phyloP scores from a whole-genome alignment of 2,113 vertebrate species.

The Zosterops borbonicus region DNA sequence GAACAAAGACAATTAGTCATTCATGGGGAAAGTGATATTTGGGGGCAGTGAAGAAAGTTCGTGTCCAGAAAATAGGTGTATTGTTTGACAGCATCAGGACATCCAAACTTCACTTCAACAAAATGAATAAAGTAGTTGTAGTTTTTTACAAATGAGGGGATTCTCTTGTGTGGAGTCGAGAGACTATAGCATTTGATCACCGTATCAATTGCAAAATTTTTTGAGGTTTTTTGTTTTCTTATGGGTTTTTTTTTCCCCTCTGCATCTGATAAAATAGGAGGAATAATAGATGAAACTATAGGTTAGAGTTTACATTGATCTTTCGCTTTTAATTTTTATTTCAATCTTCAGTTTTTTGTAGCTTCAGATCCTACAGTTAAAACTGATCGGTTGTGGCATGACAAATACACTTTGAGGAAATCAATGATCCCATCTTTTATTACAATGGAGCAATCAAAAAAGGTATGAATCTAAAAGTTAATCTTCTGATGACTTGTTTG shows the following conservation, averaged over 20 bases:
- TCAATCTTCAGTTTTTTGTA: conserved; percentile 88
- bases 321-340: background rate
- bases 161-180: background rate
- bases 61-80: background rate
- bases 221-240: background rate
- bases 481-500: background rate
- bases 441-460: conserved; percentile 94
- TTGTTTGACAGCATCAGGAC: background rate
- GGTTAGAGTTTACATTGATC: background rate
- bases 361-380: conserved; percentile 97
- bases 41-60: background rate
- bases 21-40: background rate
- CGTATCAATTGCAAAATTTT: conserved; percentile 1
- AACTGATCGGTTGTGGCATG: conserved; percentile 95
- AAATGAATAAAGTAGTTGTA: background rate
- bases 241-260: background rate
- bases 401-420: conserved; percentile 94
- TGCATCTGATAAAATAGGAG: conserved; percentile 39
- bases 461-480: conserved; percentile 75
- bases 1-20: background rate
- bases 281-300: background rate
- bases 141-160: conserved; percentile 1
- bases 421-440: conserved; percentile 98
- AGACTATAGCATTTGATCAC: conserved; percentile 35
- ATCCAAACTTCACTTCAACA: background rate